Base-by-base conservation (phyloP, 1,140 invertebrate genomes). In the Hycleus cichorii region DNA sequence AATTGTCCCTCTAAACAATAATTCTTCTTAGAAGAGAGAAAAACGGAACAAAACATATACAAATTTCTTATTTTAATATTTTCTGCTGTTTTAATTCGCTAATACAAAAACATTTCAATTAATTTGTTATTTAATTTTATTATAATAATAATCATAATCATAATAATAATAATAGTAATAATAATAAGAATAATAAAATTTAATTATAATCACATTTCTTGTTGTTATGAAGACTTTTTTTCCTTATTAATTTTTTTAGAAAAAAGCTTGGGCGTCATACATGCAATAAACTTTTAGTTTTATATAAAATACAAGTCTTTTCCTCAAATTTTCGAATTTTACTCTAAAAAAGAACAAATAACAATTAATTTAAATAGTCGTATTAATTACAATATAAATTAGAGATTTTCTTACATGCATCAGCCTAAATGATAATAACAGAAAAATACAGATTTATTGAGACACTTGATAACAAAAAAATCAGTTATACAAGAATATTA, bases 121-220 rank as follows among this genome's bases (percentile, higher is more conserved):
- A 67, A 67, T 69, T 69, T 67, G 64, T 64, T 69, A 67, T 63
- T 64, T 62, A 63, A 38, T 59, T 63, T 67, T 46, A 32, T 32
- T 32, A 32, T 32, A 32, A 32, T 32, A 32, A 32, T 32, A 32
- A 32, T 32, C 32, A 32, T 32, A 32, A 32, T 18, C 18, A 18
- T 32, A 32, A 32, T 32, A 32, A 32, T 32, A 32, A 7, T 32
- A 32, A 32, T 32, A 32, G 7, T 32, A 32, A 32, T 4, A 32
- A 32, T 32, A 32, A 32, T 32, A 32, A 68, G 67, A 64, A 67
- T 69, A 65, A 64, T 68, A 66, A 66, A 64, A 68, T 69, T 69
- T 68, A 64, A 68, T 68, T 66, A 65, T 68, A 68, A 69, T 69
- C 67, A 69, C 67, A 69, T 65, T 63, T 64, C 64, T 69, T 69